Percentiles rank a stretch among this genome's conserved stretches.
Conservation (phyloP, 2,797 vertebrate genomes). For the Anomalospiza imberbis region DNA sequence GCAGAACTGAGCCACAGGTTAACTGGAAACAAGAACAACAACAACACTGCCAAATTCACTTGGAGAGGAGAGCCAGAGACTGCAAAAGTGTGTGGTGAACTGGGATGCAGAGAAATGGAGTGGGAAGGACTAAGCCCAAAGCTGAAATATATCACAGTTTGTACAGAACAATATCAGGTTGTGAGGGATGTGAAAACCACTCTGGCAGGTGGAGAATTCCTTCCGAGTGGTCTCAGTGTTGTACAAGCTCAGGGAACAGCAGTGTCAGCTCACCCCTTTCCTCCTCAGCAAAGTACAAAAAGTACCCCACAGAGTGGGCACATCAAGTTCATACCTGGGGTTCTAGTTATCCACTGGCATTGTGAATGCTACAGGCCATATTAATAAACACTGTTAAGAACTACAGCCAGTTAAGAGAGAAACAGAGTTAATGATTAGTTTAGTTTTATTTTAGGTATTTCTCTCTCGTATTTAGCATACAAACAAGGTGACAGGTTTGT, state of each 20-base stretch:
- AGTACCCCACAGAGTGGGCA: constrained; percentile 39
- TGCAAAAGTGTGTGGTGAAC: not conserved
- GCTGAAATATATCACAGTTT: not conserved
- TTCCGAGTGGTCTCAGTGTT: not conserved
- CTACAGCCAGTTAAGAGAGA: constrained; percentile 51
- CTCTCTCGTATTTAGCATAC: constrained; percentile 37
- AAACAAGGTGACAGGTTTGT: constrained; percentile 16
- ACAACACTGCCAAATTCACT: not conserved
- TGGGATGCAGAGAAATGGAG: not conserved
- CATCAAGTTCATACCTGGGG: not conserved
- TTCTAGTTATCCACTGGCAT: constrained; percentile 12
- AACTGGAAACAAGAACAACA: not conserved
- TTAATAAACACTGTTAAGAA: constrained; percentile 65
- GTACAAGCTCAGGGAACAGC: not conserved
- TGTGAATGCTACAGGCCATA: constrained; percentile 11
- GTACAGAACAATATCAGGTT: not conserved
- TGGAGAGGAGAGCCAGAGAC: not conserved
- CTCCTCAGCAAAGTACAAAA: constrained; percentile 5
- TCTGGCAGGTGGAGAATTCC: not conserved
- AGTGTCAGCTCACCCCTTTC: not conserved
- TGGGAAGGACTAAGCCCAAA: not conserved
- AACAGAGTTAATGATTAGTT: constrained; percentile 71
- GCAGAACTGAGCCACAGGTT: not conserved
- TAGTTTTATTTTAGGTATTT: constrained; percentile 31
- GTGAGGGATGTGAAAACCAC: not conserved